Evolutionary conservation across 1,140 invertebrate genomes (phyloP).

Genomic region (Philotrypesis tridentata): DNA sequence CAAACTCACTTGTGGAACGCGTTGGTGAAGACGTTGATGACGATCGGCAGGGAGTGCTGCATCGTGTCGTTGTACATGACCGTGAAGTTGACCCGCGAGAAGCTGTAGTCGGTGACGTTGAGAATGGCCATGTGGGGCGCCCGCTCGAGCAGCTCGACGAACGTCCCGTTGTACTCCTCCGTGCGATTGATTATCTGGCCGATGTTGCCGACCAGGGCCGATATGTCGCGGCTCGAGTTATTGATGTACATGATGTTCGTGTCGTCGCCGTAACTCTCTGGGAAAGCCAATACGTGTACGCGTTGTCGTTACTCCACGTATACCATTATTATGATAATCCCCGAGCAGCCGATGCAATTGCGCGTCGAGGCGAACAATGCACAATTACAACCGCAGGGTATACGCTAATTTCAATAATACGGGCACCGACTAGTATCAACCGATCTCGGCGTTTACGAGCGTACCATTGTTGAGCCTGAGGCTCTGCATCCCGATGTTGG

Average conservation of each 20-base stretch:
- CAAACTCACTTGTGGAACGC: slow-evolving; percentile 78
- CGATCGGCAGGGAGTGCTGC: slow-evolving; percentile 85
- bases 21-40: slow-evolving; percentile 85
- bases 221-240: slow-evolving; percentile 63
- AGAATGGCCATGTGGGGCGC: slow-evolving; percentile 80
- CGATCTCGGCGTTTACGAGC: too few species aligned
- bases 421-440: too few species aligned
- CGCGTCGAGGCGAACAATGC: too few species aligned
- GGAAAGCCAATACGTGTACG: slow-evolving; percentile 11
- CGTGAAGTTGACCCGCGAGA: slow-evolving; percentile 75
- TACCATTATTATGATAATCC: too few species aligned
- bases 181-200: slow-evolving; percentile 71
- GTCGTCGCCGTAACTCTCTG: slow-evolving; percentile 65
- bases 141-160: slow-evolving; percentile 76
- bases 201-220: slow-evolving; percentile 61
- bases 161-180: slow-evolving; percentile 79
- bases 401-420: not conserved
- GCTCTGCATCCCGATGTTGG: slow-evolving; percentile 78
- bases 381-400: too few species aligned
- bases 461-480: slow-evolving; percentile 74
- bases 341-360: too few species aligned
- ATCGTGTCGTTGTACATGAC: slow-evolving; percentile 86
- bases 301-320: too few species aligned
- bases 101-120: slow-evolving; percentile 76
- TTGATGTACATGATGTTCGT: slow-evolving; percentile 67